These are phyloP conservation scores for Tarsius wallacei DNA, from an alignment of 2,797 vertebrate species.

Conservation along the genomic window DNA sequence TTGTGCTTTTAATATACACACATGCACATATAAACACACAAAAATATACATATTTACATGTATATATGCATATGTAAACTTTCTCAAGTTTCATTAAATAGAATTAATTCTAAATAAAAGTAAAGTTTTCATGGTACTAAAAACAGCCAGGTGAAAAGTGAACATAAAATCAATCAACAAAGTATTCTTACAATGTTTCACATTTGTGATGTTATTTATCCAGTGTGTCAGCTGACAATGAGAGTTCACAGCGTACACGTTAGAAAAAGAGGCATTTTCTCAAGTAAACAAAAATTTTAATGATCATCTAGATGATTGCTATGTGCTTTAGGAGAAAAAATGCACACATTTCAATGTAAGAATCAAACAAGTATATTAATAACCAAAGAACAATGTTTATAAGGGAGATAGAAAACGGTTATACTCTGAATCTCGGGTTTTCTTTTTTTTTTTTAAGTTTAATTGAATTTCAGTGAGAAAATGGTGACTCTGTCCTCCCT, in stretches of 20 bases:
- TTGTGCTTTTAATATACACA: neutral
- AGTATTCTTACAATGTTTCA: neutral
- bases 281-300: neutral
- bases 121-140: neutral
- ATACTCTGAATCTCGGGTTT: neutral
- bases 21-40: neutral
- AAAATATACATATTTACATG: too few relatives aligned
- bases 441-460: too few relatives aligned
- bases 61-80: neutral
- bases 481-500: neutral
- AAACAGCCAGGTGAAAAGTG: slow-evolving; percentile 4
- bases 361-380: slow-evolving; percentile 33
- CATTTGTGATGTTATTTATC: neutral
- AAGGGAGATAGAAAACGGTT: neutral
- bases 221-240: neutral
- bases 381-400: slow-evolving; percentile 3
- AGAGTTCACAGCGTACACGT: neutral
- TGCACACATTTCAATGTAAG: neutral
- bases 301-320: neutral
- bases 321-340: neutral
- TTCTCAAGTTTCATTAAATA: neutral
- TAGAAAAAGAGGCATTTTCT: neutral
- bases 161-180: slow-evolving; percentile 3
- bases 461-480: slow-evolving; percentile 63
- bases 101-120: slow-evolving; percentile 54